Percentiles rank a stretch among this genome's conserved stretches.
These are phyloP conservation scores for Stercorarius parasiticus DNA, from an alignment of 2,113 vertebrate genomes.

Conservation along the genomic window DNA sequence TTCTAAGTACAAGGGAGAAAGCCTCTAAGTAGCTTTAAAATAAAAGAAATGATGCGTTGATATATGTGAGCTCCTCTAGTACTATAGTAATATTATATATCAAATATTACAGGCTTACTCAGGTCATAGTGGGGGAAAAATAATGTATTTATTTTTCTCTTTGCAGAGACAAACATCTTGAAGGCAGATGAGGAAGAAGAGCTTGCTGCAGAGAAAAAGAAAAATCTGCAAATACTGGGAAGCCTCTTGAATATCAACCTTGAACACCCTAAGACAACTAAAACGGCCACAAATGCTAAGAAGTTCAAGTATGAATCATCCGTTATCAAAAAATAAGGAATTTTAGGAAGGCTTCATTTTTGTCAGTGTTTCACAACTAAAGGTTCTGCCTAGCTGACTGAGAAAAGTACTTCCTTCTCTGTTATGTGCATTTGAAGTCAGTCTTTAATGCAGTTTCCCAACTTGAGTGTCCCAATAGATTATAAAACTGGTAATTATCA, in stretches of 20 bases:
- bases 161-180: slow-evolving; percentile 33
- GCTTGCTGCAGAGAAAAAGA: slow-evolving; percentile 86
- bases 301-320: slow-evolving; percentile 83
- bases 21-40: not conserved
- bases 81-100: not conserved
- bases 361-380: not conserved
- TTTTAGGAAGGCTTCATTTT: not conserved
- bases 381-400: not conserved
- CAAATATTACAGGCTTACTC: not conserved
- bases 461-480: not conserved
- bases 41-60: not conserved
- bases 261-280: slow-evolving; percentile 58
- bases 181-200: slow-evolving; percentile 66
- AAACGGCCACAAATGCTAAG: slow-evolving; percentile 70
- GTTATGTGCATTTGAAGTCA: not conserved
- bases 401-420: not conserved
- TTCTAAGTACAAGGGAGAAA: not conserved
- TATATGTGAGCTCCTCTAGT: not conserved
- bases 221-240: slow-evolving; percentile 85
- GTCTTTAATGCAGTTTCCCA: not conserved
- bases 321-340: not conserved
- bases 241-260: slow-evolving; percentile 77
- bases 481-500: not conserved
- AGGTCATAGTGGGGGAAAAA: not conserved
- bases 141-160: not conserved